Conservation (phyloP, 2,797 vertebrate species). For the Falco concolor region DNA sequence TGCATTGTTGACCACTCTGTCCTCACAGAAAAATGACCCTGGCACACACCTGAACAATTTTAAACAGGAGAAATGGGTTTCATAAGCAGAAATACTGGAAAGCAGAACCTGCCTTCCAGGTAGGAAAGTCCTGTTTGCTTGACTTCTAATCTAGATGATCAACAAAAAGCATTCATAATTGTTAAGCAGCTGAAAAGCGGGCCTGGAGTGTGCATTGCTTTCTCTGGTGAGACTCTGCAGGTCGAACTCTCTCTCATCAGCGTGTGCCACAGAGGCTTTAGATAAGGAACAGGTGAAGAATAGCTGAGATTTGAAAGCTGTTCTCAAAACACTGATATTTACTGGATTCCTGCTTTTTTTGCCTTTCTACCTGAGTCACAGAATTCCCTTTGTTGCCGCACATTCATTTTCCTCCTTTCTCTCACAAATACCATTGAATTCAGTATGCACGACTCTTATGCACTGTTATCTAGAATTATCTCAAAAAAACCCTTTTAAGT, state of each 20-base stretch:
- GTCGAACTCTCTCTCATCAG: neutral
- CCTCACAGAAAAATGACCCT: neutral
- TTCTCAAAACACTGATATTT: conserved; percentile 35
- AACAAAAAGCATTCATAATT: neutral
- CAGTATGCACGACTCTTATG: neutral
- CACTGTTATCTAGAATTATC: neutral
- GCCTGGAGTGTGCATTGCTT: neutral
- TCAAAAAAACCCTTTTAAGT: neutral
- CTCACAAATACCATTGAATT: neutral
- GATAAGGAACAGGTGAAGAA: conserved; percentile 3
- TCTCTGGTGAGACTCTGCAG: neutral
- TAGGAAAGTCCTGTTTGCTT: neutral
- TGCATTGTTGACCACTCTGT: neutral
- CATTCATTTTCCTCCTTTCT: neutral
- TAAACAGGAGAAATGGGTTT: neutral
- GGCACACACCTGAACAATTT: neutral
- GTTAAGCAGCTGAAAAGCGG: neutral
- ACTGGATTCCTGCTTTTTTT: conserved; percentile 35
- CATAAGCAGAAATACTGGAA: neutral
- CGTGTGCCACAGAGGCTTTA: neutral
- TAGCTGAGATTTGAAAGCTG: neutral
- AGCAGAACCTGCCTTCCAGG: neutral
- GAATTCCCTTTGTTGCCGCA: neutral
- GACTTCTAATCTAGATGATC: neutral
- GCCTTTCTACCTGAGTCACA: conserved; percentile 26